These are phyloP conservation scores for Perizoma affinitatum DNA, from an alignment of 2,888 invertebrate species.

Conservation along the genomic window DNA sequence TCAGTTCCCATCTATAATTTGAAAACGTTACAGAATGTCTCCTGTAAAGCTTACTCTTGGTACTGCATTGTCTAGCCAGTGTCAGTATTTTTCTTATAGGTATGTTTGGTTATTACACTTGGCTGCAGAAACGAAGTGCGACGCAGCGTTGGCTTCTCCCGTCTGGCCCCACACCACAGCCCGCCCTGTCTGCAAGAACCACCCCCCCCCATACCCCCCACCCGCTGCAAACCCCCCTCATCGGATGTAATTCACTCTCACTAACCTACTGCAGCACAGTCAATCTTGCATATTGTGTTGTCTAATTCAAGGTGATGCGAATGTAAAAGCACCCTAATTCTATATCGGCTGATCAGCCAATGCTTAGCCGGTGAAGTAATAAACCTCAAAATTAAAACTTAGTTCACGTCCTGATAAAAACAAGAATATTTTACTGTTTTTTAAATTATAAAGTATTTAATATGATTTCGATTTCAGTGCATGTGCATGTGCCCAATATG, in stretches of 20 bases:
- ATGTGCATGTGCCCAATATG: too few species aligned
- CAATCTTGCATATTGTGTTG: constrained; percentile 75
- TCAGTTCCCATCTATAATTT: neutral
- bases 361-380: too few species aligned
- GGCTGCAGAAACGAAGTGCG: constrained; percentile 72
- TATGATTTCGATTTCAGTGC: too few species aligned
- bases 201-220: constrained; percentile 39
- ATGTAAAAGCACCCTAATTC: constrained; percentile 6
- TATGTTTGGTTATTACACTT: constrained; percentile 55
- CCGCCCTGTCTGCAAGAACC: constrained; percentile 72
- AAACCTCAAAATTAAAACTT: too few species aligned
- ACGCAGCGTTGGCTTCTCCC: constrained; percentile 71
- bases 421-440: too few species aligned
- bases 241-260: constrained; percentile 81
- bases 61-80: constrained; percentile 61
- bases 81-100: constrained; percentile 53
- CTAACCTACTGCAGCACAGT: constrained; percentile 83
- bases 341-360: neutral
- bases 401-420: too few species aligned
- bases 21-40: constrained; percentile 22
- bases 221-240: constrained; percentile 47
- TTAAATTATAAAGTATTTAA: too few species aligned
- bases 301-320: constrained; percentile 69
- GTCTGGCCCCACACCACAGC: constrained; percentile 77
- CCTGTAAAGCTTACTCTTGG: constrained; percentile 41